Evolutionary conservation across 2,888 invertebrate species (phyloP), one percentile per base, ranked within the genome.

Genomic region (Fragum whitleyi): DNA sequence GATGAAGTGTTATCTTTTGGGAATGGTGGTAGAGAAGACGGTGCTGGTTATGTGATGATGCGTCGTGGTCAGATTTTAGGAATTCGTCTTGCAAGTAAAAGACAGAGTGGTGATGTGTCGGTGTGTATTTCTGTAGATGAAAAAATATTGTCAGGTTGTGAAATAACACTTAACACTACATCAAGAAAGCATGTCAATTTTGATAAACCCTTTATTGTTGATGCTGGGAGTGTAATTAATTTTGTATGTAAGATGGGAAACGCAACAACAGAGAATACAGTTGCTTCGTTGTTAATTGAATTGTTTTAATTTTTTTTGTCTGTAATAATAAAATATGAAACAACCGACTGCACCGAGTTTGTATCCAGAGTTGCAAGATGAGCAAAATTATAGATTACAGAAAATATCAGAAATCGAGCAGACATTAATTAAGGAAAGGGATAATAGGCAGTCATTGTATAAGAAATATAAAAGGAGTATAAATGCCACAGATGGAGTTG

Each of bases 301-400:
- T 55, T 69, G 69, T 72, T 77, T 77, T 77, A 36, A 69, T 68
- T 68, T 68, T 68, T 53, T 55, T 51, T 68, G 21, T 53, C 57
- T 55, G 23, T 70, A 68, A n/a, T 47, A 51, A 47, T 47, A 68
- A 68, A 68, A 68, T 74, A 81, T 74, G 77, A 81, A 77, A 62
- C 74, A 77, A 61, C 81, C 74, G 11, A 74, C 81, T 39, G 77
- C 81, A 36, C 80, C 76, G 57, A 36, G 26, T 73, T 61, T 76
- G 28, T 81, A 81, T 77, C 81, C 76, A 11, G 80, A 61, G 14
- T 76, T 73, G 29, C 76, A 80, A 61, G 75, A 79, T 71, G 79
- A 71, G 39, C 75, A 79, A 39, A 79, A 79, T 79, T 79, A 79
- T 79, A 78, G 80, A 74, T 70, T 81, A 74, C 73, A 77, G 59